phyloP scores from a whole-genome alignment of 2,797 vertebrate species.

The Gymnoscopelus microlampas region DNA sequence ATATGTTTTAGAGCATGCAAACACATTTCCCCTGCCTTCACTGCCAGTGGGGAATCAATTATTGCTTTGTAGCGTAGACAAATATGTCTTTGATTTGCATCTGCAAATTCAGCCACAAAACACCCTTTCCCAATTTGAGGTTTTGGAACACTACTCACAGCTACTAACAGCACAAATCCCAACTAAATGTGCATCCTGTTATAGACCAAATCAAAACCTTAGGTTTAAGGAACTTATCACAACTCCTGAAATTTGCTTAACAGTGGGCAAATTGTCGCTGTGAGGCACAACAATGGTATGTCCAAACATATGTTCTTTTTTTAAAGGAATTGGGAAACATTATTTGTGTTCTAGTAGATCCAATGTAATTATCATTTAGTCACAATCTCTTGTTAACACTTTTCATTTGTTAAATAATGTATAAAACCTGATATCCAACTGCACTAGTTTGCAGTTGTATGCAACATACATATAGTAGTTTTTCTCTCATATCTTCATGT shows the following conservation, averaged over 20 bases:
- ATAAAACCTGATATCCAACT: no score
- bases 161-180: neutral
- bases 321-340: no score
- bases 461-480: neutral
- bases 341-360: no score
- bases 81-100: neutral
- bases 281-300: no score
- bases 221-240: neutral
- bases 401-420: no score
- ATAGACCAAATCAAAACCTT: conserved; percentile 1
- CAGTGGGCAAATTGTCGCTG: no score
- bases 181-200: neutral
- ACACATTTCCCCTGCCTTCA: neutral
- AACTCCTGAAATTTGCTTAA: neutral
- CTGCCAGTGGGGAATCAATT: no score
- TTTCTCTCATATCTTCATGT: neutral
- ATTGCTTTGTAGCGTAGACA: no score
- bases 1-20: neutral
- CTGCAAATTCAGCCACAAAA: neutral
- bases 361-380: no score
- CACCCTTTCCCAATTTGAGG: neutral
- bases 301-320: no score
- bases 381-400: no score
- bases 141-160: neutral
- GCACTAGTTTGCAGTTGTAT: no score